These are phyloP conservation scores for Dendrocopos noguchii DNA, from an alignment of 2,113 vertebrate genomes.

Conservation along the genomic window DNA sequence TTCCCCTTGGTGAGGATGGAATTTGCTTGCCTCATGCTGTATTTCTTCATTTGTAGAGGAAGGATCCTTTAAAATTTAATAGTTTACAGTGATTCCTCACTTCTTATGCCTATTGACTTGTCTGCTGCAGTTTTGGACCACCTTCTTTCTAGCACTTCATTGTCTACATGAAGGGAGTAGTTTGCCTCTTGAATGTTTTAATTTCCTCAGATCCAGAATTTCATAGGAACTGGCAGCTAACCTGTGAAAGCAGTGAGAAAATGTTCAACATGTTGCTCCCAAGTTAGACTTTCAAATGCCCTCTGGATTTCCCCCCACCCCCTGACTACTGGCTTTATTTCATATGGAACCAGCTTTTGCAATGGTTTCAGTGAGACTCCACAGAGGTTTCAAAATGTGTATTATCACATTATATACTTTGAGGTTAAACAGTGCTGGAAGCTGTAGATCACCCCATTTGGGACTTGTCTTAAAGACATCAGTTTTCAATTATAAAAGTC, in stretches of 20 bases:
- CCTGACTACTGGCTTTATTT: background rate
- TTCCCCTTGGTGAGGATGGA: background rate
- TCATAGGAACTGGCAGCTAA: background rate
- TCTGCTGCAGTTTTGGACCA: accelerated
- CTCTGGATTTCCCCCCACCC: background rate
- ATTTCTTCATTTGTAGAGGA: no score
- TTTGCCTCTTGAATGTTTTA: background rate
- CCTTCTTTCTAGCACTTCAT: background rate
- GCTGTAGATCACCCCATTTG: slow-evolving; percentile 68
- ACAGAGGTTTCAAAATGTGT: background rate
- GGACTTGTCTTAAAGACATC: slow-evolving; percentile 56
- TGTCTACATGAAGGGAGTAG: background rate
- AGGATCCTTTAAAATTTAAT: background rate
- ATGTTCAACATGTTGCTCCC: background rate
- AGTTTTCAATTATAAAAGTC: slow-evolving; percentile 71
- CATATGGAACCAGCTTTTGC: background rate
- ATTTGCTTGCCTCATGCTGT: background rate
- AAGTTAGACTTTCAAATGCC: slow-evolving; percentile 6
- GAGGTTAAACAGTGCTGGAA: slow-evolving; percentile 71
- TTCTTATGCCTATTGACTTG: background rate
- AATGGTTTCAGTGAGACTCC: background rate
- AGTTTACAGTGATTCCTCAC: background rate
- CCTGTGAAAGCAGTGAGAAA: background rate
- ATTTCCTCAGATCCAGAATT: background rate
- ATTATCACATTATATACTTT: background rate